These are phyloP conservation scores for Aphelocoma coerulescens DNA, from an alignment of 2,113 vertebrate species.

Conservation along the genomic window DNA sequence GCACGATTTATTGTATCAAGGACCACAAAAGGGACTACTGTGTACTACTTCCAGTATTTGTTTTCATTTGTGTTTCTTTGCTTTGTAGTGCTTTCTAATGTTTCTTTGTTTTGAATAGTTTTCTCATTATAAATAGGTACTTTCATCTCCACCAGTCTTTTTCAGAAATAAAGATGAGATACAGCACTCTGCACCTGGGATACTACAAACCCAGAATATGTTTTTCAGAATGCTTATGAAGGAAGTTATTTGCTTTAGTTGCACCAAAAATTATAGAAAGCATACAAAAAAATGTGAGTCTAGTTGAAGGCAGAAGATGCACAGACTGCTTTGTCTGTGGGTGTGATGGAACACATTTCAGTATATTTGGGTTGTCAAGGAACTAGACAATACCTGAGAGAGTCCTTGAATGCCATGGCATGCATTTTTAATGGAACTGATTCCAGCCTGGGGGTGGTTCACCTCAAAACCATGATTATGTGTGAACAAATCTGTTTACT, in stretches of 20 bases:
- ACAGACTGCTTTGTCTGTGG: not conserved
- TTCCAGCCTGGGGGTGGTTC: not conserved
- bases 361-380: not conserved
- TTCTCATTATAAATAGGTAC: not conserved
- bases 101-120: not conserved
- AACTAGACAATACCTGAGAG: not conserved
- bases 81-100: not conserved
- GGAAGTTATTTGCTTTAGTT: not conserved
- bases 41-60: not conserved
- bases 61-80: not conserved
- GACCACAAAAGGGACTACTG: not conserved
- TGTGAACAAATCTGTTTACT: slow-evolving; percentile 1
- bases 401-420: not conserved
- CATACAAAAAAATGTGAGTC: not conserved
- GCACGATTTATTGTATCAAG: not conserved
- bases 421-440: not conserved
- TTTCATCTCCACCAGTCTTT: not conserved
- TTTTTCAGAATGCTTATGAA: not conserved
- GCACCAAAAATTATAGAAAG: not conserved
- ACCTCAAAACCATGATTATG: not conserved
- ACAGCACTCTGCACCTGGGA: not conserved
- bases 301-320: not conserved
- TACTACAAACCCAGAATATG: not conserved
- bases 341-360: not conserved
- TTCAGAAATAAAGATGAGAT: not conserved